Base-by-base conservation (phyloP, 2,888 invertebrate genomes). In the Corbicula japonica region DNA sequence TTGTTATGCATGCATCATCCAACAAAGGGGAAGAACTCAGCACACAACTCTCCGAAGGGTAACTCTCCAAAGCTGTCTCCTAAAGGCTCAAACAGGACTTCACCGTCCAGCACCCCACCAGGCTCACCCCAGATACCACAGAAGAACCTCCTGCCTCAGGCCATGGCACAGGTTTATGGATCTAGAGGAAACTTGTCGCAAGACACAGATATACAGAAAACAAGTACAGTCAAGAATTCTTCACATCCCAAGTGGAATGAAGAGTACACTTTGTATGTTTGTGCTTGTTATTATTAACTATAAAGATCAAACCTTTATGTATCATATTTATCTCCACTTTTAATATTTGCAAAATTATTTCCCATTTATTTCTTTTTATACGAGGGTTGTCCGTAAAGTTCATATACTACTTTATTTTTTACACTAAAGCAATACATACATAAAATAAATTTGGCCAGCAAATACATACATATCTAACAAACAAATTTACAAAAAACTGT, bases 171-270 rank as follows among this genome's bases (percentile, higher is more conserved):
- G 3, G 23, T 1, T n/a, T n/a, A 21, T n/a, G 30, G 26, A 18
- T 10, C 10, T 1, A 54, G 32, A n/a, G 10, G 18, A 23, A 50
- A 18, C 18, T 28, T n/a, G 1, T 60, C 63, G 5, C 18, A 28
- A 18, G 65, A 44, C 44, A 30, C 46, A 0, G 86, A 84, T 12
- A 80, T 87, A 12, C 65, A 83, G 34, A 72, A 84, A 32, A 88
- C 91, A 1, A 87, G 86, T 21, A 82, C 87, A 3, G 80, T 86
- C 6, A 87, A 86, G 60, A 77, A 84, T n/a, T 84, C 85, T 0
- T 72, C 83, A 1, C 76, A 87, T 18, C 90, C 90, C 0, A 87
- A 88, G 58, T 92, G 91, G 91, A 89, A 91, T 73, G 91, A 92
- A 69, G 86, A 89, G 60, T 91, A 91, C 79, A 76, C 81, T 35